phyloP scores from a whole-genome alignment of 2,797 vertebrate species.

The Hydrocynus forskahlii region DNA sequence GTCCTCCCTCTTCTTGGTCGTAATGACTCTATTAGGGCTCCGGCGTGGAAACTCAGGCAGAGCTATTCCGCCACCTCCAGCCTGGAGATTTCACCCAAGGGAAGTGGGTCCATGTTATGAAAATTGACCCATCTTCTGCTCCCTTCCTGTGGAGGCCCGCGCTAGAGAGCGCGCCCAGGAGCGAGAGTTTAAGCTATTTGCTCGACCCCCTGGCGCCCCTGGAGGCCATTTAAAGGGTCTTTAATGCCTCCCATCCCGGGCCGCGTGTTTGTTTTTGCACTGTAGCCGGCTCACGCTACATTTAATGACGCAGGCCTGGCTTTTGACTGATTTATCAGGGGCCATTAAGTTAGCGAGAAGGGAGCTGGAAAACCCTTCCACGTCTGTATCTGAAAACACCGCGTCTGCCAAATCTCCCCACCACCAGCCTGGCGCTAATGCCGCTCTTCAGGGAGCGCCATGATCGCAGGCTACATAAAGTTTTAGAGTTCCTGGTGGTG shows the following conservation, averaged over 20 bases:
- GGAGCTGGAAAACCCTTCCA: constrained; percentile 57
- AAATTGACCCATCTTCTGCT: constrained; percentile 56
- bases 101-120: constrained; percentile 55
- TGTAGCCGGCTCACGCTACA: constrained; percentile 53
- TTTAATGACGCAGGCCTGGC: constrained; percentile 63
- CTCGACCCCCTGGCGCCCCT: constrained; percentile 54
- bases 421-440: constrained; percentile 44
- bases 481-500: constrained; percentile 57
- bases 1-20: constrained; percentile 29
- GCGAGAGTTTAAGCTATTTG: constrained; percentile 57
- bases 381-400: constrained; percentile 59
- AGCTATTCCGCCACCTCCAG: constrained; percentile 28
- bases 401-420: constrained; percentile 52
- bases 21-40: constrained; percentile 47
- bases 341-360: constrained; percentile 62
- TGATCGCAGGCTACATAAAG: constrained; percentile 58
- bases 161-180: constrained; percentile 43
- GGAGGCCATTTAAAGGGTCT: constrained; percentile 58
- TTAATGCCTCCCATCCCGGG: constrained; percentile 55
- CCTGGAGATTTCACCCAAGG: constrained; percentile 42
- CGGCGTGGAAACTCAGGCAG: not conserved
- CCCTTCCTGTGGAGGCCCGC: constrained; percentile 45
- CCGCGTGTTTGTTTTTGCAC: constrained; percentile 63
- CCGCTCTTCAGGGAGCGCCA: constrained; percentile 47
- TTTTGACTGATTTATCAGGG: constrained; percentile 67